Evolutionary conservation across 2,797 vertebrate species (phyloP).

Genomic region (Melanogrammus aeglefinus): DNA sequence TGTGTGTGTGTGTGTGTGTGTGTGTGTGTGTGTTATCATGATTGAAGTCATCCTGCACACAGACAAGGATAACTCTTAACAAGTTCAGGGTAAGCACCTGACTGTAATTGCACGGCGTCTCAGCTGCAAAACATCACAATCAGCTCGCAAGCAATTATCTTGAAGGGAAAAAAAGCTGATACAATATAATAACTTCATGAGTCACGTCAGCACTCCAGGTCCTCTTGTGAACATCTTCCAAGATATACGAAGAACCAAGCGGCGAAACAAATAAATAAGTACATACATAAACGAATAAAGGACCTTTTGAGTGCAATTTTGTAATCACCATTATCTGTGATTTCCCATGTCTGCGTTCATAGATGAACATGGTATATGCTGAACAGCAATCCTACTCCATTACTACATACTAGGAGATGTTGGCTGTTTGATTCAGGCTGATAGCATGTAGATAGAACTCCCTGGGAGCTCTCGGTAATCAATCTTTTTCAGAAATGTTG

Average conservation of each 20-base stretch:
- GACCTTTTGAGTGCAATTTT: not conserved
- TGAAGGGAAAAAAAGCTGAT: not conserved
- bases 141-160: conserved; percentile 31
- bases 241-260: not conserved
- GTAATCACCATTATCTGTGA: not conserved
- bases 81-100: conserved; percentile 58
- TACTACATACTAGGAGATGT: too few relatives aligned
- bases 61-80: conserved; percentile 40
- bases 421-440: too few relatives aligned
- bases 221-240: not conserved
- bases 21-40: conserved; percentile 45
- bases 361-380: too few relatives aligned
- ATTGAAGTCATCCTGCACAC: conserved; percentile 43
- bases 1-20: conserved; percentile 37
- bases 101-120: conserved; percentile 38
- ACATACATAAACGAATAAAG: not conserved
- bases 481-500: too few relatives aligned
- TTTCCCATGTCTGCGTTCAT: not conserved
- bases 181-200: not conserved
- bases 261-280: not conserved
- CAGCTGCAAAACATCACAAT: conserved; percentile 22
- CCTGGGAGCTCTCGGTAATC: too few relatives aligned
- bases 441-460: too few relatives aligned
- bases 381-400: too few relatives aligned
- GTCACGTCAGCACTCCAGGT: not conserved